Evolutionary conservation across 2,888 invertebrate species (phyloP).

Genomic region (Eucera pruinosa): DNA sequence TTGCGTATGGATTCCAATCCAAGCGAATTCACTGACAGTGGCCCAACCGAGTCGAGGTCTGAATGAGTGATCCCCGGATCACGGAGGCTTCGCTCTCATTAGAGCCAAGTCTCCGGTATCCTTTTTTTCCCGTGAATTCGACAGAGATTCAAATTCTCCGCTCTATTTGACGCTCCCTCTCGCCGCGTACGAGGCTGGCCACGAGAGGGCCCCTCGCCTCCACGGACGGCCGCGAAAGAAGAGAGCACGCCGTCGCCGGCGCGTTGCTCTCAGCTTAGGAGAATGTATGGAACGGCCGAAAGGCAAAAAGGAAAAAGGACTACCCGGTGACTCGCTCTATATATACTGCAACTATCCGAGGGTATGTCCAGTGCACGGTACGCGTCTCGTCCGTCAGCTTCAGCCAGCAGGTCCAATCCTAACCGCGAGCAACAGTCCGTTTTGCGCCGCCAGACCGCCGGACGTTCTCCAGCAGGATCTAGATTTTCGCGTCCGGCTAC

Average conservation of each 20-base stretch:
- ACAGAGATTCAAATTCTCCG: conserved; percentile 83
- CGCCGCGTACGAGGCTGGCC: conserved; percentile 53
- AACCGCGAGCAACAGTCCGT: conserved; percentile 11
- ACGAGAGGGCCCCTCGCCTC: conserved; percentile 60
- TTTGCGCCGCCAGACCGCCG: conserved; percentile 8
- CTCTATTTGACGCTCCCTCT: conserved; percentile 84
- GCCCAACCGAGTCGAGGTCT: background rate
- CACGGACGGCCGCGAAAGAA: conserved; percentile 69
- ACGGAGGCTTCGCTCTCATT: conserved; percentile 70
- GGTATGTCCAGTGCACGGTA: conserved; percentile 80
- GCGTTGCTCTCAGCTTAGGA: conserved; percentile 73
- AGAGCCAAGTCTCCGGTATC: conserved; percentile 25
- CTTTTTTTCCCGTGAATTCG: conserved; percentile 79
- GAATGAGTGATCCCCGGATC: conserved; percentile 7
- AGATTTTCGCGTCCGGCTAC: conserved; percentile 2
- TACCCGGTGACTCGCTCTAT: conserved; percentile 77
- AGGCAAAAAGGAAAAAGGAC: conserved; percentile 82
- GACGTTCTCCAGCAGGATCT: conserved; percentile 9
- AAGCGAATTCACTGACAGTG: conserved; percentile 19
- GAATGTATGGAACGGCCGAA: conserved; percentile 81
- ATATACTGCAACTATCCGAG: conserved; percentile 82
- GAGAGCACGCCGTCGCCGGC: conserved; percentile 66
- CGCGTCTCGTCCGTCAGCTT: conserved; percentile 72
- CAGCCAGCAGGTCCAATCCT: conserved; percentile 52
- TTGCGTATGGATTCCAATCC: background rate